Conservation (phyloP, 2,888 invertebrate genomes). For the Cyclophora albipunctata region DNA sequence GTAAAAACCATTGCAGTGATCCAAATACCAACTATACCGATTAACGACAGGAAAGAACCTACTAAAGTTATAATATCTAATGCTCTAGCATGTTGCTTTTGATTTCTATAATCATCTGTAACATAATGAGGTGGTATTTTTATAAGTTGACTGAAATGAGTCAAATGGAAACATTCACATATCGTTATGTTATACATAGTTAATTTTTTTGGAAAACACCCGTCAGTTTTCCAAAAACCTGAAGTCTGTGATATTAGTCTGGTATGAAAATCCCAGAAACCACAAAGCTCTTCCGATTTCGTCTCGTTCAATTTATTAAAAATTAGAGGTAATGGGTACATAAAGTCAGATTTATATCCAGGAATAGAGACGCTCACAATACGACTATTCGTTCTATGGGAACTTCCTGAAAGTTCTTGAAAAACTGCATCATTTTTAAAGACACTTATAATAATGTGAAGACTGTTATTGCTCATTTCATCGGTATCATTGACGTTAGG, state of each 20-base stretch:
- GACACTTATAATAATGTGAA: constrained; percentile 67
- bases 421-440: constrained; percentile 73
- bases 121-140: constrained; percentile 26
- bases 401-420: constrained; percentile 50
- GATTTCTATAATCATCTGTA: constrained; percentile 17
- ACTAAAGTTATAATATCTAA: constrained; percentile 75
- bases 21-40: constrained; percentile 75
- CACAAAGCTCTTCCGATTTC: constrained; percentile 49
- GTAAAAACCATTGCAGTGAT: constrained; percentile 74
- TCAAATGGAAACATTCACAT: constrained; percentile 75
- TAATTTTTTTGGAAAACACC: constrained; percentile 55
- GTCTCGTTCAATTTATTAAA: constrained; percentile 43
- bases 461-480: constrained; percentile 12
- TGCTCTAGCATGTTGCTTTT: constrained; percentile 47
- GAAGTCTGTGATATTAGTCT: constrained; percentile 25
- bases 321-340: constrained; percentile 70
- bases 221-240: constrained; percentile 74
- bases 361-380: constrained; percentile 78
- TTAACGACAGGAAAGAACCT: constrained; percentile 75
- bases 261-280: constrained; percentile 74
- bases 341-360: constrained; percentile 70
- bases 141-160: constrained; percentile 77
- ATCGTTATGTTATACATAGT: constrained; percentile 32
- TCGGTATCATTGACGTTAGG: constrained; percentile 26
- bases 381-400: constrained; percentile 53